These are phyloP conservation scores for Tetragonisca angustula DNA, from an alignment of 2,888 invertebrate species.

Conservation along the genomic window DNA sequence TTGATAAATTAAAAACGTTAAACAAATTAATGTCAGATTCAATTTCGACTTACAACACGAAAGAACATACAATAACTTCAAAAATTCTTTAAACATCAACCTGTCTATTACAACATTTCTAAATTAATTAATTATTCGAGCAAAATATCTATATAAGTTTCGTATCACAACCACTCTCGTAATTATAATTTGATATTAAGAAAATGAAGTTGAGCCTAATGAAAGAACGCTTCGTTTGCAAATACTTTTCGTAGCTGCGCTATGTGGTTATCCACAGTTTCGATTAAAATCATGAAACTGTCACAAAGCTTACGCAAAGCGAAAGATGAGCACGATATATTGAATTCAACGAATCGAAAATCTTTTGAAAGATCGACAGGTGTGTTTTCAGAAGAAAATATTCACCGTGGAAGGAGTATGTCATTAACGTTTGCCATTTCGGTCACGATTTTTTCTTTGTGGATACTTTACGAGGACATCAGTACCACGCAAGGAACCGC, in stretches of 20 bases:
- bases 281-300: neutral
- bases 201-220: too few species aligned
- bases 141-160: too few species aligned
- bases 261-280: neutral
- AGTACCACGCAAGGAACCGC: slow-evolving; percentile 26
- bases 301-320: too few species aligned
- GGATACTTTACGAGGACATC: slow-evolving; percentile 19
- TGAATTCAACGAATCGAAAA: neutral
- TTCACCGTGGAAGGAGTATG: slow-evolving; percentile 30
- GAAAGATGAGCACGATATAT: neutral
- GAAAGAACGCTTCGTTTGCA: too few species aligned
- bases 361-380: neutral
- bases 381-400: slow-evolving; percentile 13
- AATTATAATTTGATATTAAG: too few species aligned
- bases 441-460: slow-evolving; percentile 34
- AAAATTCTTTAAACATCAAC: too few species aligned
- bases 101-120: too few species aligned
- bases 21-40: too few species aligned
- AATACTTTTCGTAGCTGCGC: too few species aligned
- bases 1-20: neutral
- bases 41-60: neutral
- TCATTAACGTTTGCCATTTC: slow-evolving; percentile 49
- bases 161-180: too few species aligned
- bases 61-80: neutral
- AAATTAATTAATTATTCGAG: too few species aligned